Evolutionary conservation across 2,113 vertebrate species (phyloP).

Genomic region (Bettongia penicillata): DNA sequence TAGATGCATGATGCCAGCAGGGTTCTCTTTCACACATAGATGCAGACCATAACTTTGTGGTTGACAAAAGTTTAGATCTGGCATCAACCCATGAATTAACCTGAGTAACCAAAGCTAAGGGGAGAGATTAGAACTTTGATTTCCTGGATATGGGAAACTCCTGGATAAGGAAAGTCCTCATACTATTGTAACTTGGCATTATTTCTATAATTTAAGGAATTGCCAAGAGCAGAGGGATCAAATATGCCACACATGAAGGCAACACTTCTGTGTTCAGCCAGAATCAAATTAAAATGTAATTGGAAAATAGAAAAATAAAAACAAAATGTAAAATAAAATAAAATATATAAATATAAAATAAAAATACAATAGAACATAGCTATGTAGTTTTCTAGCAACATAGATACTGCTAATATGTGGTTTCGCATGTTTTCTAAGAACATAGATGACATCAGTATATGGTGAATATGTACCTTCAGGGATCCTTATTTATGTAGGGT

Average conservation of each 20-base stretch:
- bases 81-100: background rate
- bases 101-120: background rate
- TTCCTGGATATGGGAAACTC: background rate
- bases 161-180: background rate
- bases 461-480: background rate
- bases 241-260: background rate
- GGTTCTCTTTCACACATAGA: slow-evolving; percentile 20
- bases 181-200: background rate
- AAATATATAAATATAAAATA: background rate
- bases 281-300: background rate
- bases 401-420: background rate
- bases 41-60: background rate
- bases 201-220: background rate
- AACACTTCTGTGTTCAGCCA: background rate
- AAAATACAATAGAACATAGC: background rate
- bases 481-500: background rate
- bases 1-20: slow-evolving; percentile 4
- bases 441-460: background rate
- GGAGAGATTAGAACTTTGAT: background rate
- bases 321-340: too few species aligned
- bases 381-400: background rate
- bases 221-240: background rate
- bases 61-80: background rate
- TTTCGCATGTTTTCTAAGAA: too few species aligned
- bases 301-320: background rate